Percentiles rank a stretch among this genome's conserved stretches.
Evolutionary conservation across 2,113 vertebrate species (phyloP).

Genomic region (Psilopogon haemacephalus): DNA sequence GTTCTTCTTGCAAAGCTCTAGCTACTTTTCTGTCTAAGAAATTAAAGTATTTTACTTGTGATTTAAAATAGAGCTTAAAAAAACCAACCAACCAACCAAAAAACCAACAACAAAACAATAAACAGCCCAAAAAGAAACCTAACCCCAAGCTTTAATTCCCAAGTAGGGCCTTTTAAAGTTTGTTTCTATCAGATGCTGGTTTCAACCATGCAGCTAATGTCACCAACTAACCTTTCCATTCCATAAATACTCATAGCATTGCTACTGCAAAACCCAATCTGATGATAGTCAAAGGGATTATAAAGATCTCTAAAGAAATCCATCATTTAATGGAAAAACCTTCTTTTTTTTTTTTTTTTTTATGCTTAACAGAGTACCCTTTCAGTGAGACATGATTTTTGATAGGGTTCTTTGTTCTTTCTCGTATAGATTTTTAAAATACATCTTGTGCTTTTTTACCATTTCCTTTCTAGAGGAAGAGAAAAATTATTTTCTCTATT

Average conservation of each 20-base stretch:
- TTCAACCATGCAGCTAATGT: neutral
- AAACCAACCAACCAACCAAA: neutral
- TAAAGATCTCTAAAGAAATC: neutral
- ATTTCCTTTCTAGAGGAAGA: conserved; percentile 28
- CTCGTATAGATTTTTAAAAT: conserved; percentile 15
- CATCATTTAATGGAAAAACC: neutral
- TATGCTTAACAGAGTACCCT: neutral
- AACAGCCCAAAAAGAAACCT: too few relatives aligned
- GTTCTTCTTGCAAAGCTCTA: neutral
- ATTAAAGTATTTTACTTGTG: neutral
- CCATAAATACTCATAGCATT: neutral
- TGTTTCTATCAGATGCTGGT: neutral
- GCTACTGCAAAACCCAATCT: neutral
- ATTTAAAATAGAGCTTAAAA: neutral
- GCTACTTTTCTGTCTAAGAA: neutral
- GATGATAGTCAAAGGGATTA: neutral
- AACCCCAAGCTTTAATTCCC: neutral
- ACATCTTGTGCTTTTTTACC: neutral
- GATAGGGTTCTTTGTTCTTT: conserved; percentile 41
- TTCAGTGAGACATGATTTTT: neutral
- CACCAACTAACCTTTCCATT: neutral
- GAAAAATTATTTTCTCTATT: conserved; percentile 21
- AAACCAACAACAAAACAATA: too few relatives aligned
- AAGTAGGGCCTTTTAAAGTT: neutral
- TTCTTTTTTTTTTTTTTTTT: neutral